Evolutionary conservation across 2,113 vertebrate species (phyloP).

Genomic region (Hydrolagus affinis): DNA sequence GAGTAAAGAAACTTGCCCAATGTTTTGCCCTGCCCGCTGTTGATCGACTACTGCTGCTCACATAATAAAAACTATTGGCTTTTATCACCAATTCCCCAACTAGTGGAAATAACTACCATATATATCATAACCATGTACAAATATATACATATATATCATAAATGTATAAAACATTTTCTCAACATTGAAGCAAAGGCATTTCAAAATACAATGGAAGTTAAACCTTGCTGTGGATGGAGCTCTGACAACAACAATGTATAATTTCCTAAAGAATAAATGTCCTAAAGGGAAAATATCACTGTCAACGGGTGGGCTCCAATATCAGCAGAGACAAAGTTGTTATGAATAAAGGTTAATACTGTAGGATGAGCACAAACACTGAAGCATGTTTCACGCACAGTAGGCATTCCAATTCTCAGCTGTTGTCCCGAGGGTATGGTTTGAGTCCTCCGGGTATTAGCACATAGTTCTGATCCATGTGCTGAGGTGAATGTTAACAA

Average conservation of each 20-base stretch:
- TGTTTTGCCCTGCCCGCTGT: too few species aligned
- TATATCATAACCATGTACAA: too few species aligned
- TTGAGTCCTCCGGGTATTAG: slow-evolving; percentile 26
- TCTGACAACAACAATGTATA: background rate
- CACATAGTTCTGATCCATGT: slow-evolving; percentile 24
- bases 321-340: slow-evolving; percentile 3
- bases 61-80: too few species aligned
- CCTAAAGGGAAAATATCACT: background rate
- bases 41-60: too few species aligned
- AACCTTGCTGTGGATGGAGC: background rate
- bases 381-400: slow-evolving; percentile 20
- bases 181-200: too few species aligned
- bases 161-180: too few species aligned
- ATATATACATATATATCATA: too few species aligned
- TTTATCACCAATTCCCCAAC: too few species aligned
- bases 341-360: slow-evolving; percentile 22
- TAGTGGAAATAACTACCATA: too few species aligned
- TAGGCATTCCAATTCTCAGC: slow-evolving; percentile 21
- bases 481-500: slow-evolving; percentile 21
- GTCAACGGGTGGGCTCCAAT: background rate
- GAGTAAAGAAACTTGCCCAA: too few species aligned
- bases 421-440: background rate
- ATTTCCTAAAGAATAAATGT: background rate
- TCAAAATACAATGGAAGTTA: too few species aligned
- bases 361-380: slow-evolving; percentile 18